These are phyloP conservation scores for Melitaea cinxia DNA, from an alignment of 1,140 invertebrate species.

Conservation along the genomic window DNA sequence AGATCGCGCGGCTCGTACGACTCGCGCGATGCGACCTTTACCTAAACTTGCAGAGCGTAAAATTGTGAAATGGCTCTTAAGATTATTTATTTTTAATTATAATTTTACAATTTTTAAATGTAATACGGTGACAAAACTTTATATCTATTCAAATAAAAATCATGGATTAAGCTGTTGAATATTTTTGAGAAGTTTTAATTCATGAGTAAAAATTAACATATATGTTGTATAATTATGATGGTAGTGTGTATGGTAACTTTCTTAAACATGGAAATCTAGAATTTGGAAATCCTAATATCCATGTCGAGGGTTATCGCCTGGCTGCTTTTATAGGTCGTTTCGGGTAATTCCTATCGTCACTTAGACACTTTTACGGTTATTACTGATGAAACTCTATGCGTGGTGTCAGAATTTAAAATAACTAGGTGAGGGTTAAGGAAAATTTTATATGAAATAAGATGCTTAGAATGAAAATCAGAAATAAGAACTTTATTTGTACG, in stretches of 20 bases:
- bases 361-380: slow-evolving; percentile 29
- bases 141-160: no score
- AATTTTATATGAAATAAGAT: neutral
- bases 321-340: slow-evolving; percentile 41
- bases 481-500: no score
- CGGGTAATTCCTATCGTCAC: slow-evolving; percentile 32
- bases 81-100: no score
- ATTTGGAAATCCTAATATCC: slow-evolving; percentile 22
- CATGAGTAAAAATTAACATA: neutral
- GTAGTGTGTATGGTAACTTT: slow-evolving; percentile 3
- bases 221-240: neutral
- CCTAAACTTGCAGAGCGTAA: no score
- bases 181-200: neutral
- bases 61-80: no score
- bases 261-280: slow-evolving; percentile 7
- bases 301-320: slow-evolving; percentile 29
- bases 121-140: no score
- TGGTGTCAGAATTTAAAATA: slow-evolving; percentile 19
- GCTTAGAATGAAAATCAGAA: no score
- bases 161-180: slow-evolving; percentile 17
- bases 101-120: no score
- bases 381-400: slow-evolving; percentile 20
- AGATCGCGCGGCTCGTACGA: no score
- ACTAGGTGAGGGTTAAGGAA: neutral
- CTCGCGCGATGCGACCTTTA: no score